Percentiles rank a stretch among this genome's conserved stretches.
phyloP scores from a whole-genome alignment of 2,113 vertebrate genomes.

The Uria aalge region DNA sequence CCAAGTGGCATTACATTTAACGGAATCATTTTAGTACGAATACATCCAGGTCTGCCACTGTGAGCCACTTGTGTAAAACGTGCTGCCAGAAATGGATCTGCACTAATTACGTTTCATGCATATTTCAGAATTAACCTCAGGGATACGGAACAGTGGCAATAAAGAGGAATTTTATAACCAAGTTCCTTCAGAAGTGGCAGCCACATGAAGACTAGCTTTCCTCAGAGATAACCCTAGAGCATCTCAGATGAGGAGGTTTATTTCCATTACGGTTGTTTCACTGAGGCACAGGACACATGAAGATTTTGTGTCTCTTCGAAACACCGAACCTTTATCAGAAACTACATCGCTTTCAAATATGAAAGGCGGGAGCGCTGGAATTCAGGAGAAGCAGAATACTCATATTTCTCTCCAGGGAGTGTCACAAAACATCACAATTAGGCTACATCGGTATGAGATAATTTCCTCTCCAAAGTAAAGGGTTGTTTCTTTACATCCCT shows the following conservation, averaged over 20 bases:
- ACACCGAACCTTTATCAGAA: neutral
- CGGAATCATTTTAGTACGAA: constrained; percentile 62
- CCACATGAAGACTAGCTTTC: neutral
- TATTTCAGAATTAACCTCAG: constrained; percentile 46
- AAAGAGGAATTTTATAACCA: constrained; percentile 2
- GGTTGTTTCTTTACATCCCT: neutral
- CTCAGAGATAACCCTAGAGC: neutral
- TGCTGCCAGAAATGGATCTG: constrained; percentile 30
- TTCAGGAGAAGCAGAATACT: neutral
- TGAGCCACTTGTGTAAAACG: constrained; percentile 47
- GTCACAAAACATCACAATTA: neutral
- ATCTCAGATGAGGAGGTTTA: neutral
- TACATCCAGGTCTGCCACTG: constrained; percentile 25
- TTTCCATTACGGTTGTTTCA: neutral
- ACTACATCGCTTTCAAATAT: neutral
- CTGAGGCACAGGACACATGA: neutral
- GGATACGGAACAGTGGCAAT: neutral
- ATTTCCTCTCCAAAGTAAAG: neutral
- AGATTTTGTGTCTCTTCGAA: neutral
- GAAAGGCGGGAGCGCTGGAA: neutral
- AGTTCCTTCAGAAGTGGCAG: neutral
- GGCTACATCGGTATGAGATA: neutral
- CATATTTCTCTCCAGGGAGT: neutral
- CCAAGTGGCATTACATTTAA: constrained; percentile 69
- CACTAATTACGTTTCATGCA: constrained; percentile 55